Conservation (phyloP, 2,888 invertebrate species). For the Trichopoda pennipes region DNA sequence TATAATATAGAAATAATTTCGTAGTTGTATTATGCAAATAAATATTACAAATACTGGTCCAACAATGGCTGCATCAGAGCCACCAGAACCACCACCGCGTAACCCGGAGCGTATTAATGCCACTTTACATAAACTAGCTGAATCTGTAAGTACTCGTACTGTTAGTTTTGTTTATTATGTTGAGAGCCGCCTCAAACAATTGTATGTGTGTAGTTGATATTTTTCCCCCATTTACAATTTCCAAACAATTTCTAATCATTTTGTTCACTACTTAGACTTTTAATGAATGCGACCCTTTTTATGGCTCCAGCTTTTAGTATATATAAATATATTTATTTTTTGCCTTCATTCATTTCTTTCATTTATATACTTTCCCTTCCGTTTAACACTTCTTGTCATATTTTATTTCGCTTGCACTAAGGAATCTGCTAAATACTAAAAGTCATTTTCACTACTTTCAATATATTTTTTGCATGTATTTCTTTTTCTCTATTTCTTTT, state of each 20-base stretch:
- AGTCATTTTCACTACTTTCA: slow-evolving; percentile 32
- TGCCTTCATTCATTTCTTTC: slow-evolving; percentile 15
- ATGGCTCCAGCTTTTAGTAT: slow-evolving; percentile 3
- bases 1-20: slow-evolving; percentile 21
- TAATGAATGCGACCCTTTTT: slow-evolving; percentile 14
- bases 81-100: slow-evolving; percentile 81
- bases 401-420: slow-evolving; percentile 42
- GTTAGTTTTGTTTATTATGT: slow-evolving; percentile 13
- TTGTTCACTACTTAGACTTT: slow-evolving; percentile 2
- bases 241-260: slow-evolving; percentile 10
- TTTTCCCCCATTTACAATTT: too few species aligned
- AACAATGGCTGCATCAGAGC: slow-evolving; percentile 81
- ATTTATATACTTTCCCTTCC: slow-evolving; percentile 20
- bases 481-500: slow-evolving; percentile 6
- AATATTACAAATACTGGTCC: slow-evolving; percentile 80
- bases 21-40: slow-evolving; percentile 78
- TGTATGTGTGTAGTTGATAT: slow-evolving; percentile 52
- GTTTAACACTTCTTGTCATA: slow-evolving; percentile 39
- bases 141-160: slow-evolving; percentile 80
- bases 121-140: slow-evolving; percentile 80
- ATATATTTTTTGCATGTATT: slow-evolving; percentile 44
- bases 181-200: slow-evolving; percentile 3
- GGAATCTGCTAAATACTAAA: slow-evolving; percentile 12
- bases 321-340: too few species aligned
- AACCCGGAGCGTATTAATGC: slow-evolving; percentile 81